These are phyloP conservation scores for Pteruthius melanotis DNA, from an alignment of 2,113 vertebrate genomes.

Conservation along the genomic window DNA sequence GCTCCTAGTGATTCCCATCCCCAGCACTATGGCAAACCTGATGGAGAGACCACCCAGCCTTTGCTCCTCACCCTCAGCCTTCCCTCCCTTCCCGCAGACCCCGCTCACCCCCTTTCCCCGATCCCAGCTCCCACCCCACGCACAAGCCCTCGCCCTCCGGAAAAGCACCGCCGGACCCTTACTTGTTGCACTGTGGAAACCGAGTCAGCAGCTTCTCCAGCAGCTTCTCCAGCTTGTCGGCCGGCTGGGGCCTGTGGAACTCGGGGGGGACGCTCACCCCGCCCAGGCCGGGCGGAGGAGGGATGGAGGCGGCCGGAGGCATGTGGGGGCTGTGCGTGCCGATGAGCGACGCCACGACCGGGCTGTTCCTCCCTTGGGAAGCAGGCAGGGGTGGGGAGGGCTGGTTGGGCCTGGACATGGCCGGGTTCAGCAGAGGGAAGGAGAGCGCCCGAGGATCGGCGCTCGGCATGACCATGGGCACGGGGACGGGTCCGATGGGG, in stretches of 20 bases:
- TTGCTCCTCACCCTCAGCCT: not conserved
- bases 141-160: rapidly evolving
- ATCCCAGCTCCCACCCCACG: rapidly evolving
- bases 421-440: conserved; percentile 72
- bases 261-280: conserved; percentile 50
- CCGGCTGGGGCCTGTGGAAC: conserved; percentile 65
- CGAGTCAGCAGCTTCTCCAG: conserved; percentile 83
- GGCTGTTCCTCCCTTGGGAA: conserved; percentile 64
- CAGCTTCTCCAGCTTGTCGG: conserved; percentile 85
- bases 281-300: conserved; percentile 70
- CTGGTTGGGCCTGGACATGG: conserved; percentile 68
- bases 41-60: not conserved
- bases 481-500: conserved; percentile 74
- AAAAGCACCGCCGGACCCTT: not conserved
- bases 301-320: conserved; percentile 55
- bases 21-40: rapidly evolving
- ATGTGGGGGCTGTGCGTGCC: conserved; percentile 67
- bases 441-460: conserved; percentile 75
- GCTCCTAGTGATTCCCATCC: not conserved
- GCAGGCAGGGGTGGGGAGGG: conserved; percentile 63
- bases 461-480: conserved; percentile 80
- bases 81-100: not conserved
- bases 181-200: conserved; percentile 89
- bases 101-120: rapidly evolving
- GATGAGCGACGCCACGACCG: conserved; percentile 36